Conservation (phyloP, 2,888 invertebrate species). For the Eilema sororculum region DNA sequence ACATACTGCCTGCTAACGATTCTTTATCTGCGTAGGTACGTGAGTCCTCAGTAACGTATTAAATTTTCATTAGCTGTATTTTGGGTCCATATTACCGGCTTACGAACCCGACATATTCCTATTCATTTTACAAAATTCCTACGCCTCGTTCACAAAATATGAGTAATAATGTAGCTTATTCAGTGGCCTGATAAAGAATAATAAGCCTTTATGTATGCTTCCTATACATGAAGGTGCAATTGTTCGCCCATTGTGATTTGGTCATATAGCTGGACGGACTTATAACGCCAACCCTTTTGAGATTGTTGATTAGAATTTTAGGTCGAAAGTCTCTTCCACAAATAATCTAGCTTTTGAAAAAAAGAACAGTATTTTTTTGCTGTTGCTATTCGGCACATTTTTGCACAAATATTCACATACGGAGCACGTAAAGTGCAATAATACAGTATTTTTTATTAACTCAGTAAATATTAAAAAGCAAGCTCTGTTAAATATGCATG, state of each 20-base stretch:
- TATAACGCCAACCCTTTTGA: background rate
- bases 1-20: background rate
- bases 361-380: background rate
- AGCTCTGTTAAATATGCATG: background rate
- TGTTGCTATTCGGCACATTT: background rate
- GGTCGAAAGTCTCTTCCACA: background rate
- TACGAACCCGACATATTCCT: background rate
- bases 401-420: background rate
- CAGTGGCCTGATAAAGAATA: constrained; percentile 12
- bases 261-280: background rate
- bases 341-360: background rate
- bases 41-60: background rate
- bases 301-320: background rate
- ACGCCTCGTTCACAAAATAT: background rate
- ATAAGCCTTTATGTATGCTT: constrained; percentile 2
- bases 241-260: background rate
- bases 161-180: constrained; percentile 6
- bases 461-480: background rate
- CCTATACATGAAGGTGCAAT: constrained; percentile 7
- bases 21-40: background rate
- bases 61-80: background rate
- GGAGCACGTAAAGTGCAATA: background rate
- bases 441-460: background rate
- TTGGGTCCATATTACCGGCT: background rate
- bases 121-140: background rate